Evolutionary conservation across 2,888 invertebrate species (phyloP).

Genomic region (Trachelus troglodyta): DNA sequence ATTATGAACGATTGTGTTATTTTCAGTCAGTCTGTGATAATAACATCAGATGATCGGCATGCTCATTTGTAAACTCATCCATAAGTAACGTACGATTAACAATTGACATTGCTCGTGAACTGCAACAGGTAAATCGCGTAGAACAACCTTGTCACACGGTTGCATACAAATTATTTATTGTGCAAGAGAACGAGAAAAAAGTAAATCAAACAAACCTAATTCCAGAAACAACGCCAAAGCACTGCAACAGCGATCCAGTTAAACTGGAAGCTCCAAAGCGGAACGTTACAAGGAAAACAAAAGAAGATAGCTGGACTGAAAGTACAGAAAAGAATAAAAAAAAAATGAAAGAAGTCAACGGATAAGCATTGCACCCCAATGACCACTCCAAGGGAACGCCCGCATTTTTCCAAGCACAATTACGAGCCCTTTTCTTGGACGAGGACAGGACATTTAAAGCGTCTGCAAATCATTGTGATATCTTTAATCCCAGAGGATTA

Average conservation of each 20-base stretch:
- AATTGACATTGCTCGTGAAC: neutral
- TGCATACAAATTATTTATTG: neutral
- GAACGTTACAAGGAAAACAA: neutral
- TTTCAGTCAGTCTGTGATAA: neutral
- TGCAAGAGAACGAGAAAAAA: neutral
- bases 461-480: neutral
- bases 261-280: neutral
- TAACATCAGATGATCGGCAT: neutral
- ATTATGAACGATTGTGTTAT: neutral
- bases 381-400: neutral
- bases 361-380: neutral
- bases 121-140: conserved; percentile 17
- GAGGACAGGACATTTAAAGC: neutral
- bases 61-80: neutral
- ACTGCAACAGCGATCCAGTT: neutral
- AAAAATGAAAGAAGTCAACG: neutral
- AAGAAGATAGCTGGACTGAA: neutral
- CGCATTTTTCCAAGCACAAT: neutral
- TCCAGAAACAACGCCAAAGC: neutral
- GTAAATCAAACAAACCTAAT: neutral
- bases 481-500: neutral
- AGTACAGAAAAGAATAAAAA: neutral
- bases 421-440: neutral
- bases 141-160: conserved; percentile 14
- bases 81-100: neutral